Percentiles rank a stretch among this genome's conserved stretches.
phyloP scores from a whole-genome alignment of 2,888 invertebrate species.

The Tuta absoluta region DNA sequence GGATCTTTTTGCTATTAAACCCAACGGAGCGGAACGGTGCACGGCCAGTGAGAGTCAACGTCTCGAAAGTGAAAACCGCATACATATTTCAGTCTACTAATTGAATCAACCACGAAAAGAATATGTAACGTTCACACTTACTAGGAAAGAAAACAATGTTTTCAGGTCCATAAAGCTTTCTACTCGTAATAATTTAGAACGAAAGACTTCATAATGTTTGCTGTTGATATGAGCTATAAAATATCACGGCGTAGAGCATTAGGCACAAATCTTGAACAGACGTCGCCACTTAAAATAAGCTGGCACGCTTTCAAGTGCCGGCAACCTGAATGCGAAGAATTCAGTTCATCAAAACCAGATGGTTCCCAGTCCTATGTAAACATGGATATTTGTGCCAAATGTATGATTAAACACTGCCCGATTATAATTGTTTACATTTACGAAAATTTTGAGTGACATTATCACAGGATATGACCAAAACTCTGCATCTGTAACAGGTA shows the following conservation, averaged over 20 bases:
- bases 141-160: not conserved
- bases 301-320: slow-evolving; percentile 78
- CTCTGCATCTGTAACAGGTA: not conserved
- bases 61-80: slow-evolving; percentile 54
- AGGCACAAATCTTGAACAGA: slow-evolving; percentile 73
- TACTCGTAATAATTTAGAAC: slow-evolving; percentile 31
- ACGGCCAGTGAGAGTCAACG: slow-evolving; percentile 57
- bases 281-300: slow-evolving; percentile 79
- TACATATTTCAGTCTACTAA: slow-evolving; percentile 8
- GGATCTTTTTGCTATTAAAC: slow-evolving; percentile 49
- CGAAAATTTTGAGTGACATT: slow-evolving; percentile 8
- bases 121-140: slow-evolving; percentile 10
- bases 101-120: slow-evolving; percentile 10
- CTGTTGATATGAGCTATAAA: slow-evolving; percentile 60
- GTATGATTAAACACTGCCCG: slow-evolving; percentile 52
- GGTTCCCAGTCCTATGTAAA: slow-evolving; percentile 70
- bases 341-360: slow-evolving; percentile 79
- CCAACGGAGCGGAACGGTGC: slow-evolving; percentile 54
- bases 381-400: slow-evolving; percentile 54
- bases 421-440: slow-evolving; percentile 47
- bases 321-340: slow-evolving; percentile 77
- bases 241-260: slow-evolving; percentile 60
- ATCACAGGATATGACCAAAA: not conserved
- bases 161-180: slow-evolving; percentile 7
- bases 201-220: slow-evolving; percentile 40